phyloP scores from a whole-genome alignment of 1,140 invertebrate species.

The Formica selysi region DNA sequence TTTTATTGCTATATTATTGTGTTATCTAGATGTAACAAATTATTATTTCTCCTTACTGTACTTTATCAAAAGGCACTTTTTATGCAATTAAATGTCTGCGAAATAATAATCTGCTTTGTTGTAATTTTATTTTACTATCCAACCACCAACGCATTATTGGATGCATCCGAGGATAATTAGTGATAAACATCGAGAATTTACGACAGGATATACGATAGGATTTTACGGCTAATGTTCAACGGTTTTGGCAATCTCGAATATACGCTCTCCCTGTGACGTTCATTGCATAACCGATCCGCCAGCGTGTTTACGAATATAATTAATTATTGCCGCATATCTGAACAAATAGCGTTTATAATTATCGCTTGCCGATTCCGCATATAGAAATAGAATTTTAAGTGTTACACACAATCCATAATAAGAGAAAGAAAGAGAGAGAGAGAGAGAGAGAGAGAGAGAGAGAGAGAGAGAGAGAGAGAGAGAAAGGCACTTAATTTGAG shows the following conservation, averaged over 20 bases:
- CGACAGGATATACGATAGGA: slow-evolving; percentile 6
- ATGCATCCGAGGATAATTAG: slow-evolving; percentile 39
- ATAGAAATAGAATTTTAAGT: slow-evolving; percentile 27
- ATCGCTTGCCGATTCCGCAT: slow-evolving; percentile 16
- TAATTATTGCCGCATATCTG: slow-evolving; percentile 49
- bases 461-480: not conserved
- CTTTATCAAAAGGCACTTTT: not conserved
- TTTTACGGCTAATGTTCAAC: slow-evolving; percentile 50
- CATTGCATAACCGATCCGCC: slow-evolving; percentile 10
- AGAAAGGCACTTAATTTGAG: not conserved
- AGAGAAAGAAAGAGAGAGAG: not conserved
- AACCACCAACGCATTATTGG: slow-evolving; percentile 5
- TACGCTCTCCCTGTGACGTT: slow-evolving; percentile 11
- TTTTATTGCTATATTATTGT: not conserved
- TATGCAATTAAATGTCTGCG: not conserved
- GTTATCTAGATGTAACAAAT: not conserved
- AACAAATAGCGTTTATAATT: slow-evolving; percentile 53
- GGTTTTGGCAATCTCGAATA: slow-evolving; percentile 37
- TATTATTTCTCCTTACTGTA: not conserved
- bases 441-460: not conserved
- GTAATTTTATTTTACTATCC: not conserved
- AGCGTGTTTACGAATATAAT: slow-evolving; percentile 49
- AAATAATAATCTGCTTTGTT: not conserved
- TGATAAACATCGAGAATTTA: slow-evolving; percentile 55
- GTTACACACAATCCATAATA: not conserved